Evolutionary conservation across 2,113 vertebrate species (phyloP).

Genomic region (Harpagus bidentatus): DNA sequence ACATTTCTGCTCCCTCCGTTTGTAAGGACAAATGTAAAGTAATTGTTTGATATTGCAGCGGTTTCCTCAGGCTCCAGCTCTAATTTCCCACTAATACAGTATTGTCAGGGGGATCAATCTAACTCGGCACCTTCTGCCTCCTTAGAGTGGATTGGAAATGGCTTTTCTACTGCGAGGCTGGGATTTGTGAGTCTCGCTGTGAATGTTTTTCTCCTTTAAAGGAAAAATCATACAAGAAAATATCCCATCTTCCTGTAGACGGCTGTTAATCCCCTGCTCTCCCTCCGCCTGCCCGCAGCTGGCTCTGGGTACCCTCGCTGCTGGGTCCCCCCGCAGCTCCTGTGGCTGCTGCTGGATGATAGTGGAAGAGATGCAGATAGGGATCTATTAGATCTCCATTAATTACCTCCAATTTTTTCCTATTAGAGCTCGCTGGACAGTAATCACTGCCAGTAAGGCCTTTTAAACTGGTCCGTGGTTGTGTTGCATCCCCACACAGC

Average conservation of each 20-base stretch:
- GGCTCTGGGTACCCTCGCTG: background rate
- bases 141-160: constrained; percentile 37
- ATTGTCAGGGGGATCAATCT: constrained; percentile 48
- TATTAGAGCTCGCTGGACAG: background rate
- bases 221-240: constrained; percentile 30
- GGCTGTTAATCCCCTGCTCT: background rate
- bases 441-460: background rate
- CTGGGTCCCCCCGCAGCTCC: fast-evolving
- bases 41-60: constrained; percentile 46
- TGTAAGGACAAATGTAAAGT: constrained; percentile 57
- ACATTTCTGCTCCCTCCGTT: constrained; percentile 34
- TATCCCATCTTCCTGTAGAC: background rate
- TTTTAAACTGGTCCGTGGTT: background rate
- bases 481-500: fast-evolving
- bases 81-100: constrained; percentile 44
- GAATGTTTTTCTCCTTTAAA: constrained; percentile 35
- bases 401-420: background rate
- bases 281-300: background rate
- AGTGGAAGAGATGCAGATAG: background rate
- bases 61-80: constrained; percentile 47
- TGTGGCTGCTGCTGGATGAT: background rate
- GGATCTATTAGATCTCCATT: background rate
- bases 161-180: background rate
- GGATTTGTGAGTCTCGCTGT: background rate
- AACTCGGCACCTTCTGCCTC: constrained; percentile 41